These are phyloP conservation scores for Phasia obesa DNA, from an alignment of 2,888 invertebrate species.

Conservation along the genomic window DNA sequence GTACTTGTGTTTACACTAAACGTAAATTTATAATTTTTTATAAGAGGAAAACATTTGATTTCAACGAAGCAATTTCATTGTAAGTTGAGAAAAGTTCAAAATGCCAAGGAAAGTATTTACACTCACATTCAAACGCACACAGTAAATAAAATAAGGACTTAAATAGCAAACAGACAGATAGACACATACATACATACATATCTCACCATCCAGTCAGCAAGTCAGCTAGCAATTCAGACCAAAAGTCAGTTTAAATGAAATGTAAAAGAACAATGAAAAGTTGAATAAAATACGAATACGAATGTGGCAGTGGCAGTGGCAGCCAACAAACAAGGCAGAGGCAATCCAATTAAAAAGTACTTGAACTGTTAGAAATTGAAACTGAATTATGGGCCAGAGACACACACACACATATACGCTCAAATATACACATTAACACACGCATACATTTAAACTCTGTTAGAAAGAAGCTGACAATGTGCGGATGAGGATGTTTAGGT, in stretches of 20 bases:
- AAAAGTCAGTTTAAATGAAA: slow-evolving; percentile 36
- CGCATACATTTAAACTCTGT: neutral
- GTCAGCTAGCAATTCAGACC: slow-evolving; percentile 18
- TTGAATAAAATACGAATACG: slow-evolving; percentile 18
- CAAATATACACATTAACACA: slow-evolving; percentile 6
- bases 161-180: slow-evolving; percentile 3
- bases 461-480: neutral
- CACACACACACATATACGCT: slow-evolving; percentile 20
- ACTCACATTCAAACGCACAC: slow-evolving; percentile 14
- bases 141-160: slow-evolving; percentile 37
- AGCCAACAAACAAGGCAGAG: slow-evolving; percentile 66
- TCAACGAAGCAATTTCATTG: slow-evolving; percentile 54
- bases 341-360: slow-evolving; percentile 74
- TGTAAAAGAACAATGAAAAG: slow-evolving; percentile 42
- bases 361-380: slow-evolving; percentile 72
- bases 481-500: neutral
- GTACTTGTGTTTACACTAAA: neutral
- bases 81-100: slow-evolving; percentile 61
- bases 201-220: slow-evolving; percentile 7
- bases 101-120: slow-evolving; percentile 60
- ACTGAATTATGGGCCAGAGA: slow-evolving; percentile 66
- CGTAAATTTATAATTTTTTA: no score
- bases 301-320: slow-evolving; percentile 55
- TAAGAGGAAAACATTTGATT: slow-evolving; percentile 7
- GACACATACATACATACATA: slow-evolving; percentile 20